A percentile compares a stretch with the other conserved stretches of the same genome.
Conservation (phyloP, 2,797 vertebrate genomes). For the Propithecus perrieri region DNA sequence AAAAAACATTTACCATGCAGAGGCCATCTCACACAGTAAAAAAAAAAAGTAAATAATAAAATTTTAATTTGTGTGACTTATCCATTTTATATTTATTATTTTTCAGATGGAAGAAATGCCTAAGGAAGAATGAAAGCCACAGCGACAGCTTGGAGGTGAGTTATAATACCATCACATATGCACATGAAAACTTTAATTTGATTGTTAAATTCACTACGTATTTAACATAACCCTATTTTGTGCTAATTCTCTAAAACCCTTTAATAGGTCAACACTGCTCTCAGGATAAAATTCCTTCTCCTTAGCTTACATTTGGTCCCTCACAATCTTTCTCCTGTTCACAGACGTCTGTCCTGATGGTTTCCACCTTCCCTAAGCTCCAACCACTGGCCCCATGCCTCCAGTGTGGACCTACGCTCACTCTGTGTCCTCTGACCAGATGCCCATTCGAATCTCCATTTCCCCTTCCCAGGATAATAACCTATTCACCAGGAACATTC, state of each 20-base stretch:
- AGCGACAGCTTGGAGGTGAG: not conserved
- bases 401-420: not conserved
- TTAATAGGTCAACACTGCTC: not conserved
- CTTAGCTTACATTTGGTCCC: not conserved
- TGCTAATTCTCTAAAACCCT: not conserved
- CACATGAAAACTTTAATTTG: not conserved
- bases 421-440: not conserved
- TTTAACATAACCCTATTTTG: not conserved
- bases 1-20: not conserved
- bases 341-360: not conserved
- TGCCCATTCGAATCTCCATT: too few species aligned
- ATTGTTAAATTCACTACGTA: not conserved
- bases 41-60: not conserved
- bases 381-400: too few species aligned
- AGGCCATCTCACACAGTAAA: not conserved
- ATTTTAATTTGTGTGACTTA: not conserved
- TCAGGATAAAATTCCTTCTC: not conserved
- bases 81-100: not conserved
- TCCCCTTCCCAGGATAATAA: not conserved
- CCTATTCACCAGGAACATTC: not conserved
- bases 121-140: not conserved
- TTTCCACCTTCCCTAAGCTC: not conserved
- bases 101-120: not conserved
- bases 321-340: not conserved
- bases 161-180: too few species aligned